Conservation (phyloP, 2,888 invertebrate genomes). For the Orthosia gothica region DNA sequence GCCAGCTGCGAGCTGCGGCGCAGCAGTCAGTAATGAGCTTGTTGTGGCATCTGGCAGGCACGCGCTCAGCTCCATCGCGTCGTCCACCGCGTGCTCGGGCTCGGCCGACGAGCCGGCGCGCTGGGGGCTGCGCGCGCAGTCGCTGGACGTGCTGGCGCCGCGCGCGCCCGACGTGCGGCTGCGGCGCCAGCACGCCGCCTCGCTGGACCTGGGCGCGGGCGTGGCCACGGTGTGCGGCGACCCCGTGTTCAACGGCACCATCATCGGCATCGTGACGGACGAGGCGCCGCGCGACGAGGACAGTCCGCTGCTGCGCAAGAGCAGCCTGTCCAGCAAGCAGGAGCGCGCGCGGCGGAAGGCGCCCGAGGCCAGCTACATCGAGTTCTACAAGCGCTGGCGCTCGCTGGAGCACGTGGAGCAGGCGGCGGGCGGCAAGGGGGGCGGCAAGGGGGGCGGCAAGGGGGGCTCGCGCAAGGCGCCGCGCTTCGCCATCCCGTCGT, state of each 20-base stretch:
- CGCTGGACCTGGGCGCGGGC: slow-evolving; percentile 81
- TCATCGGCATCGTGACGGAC: slow-evolving; percentile 83
- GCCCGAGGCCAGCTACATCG: slow-evolving; percentile 86
- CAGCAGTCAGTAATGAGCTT: slow-evolving; percentile 37
- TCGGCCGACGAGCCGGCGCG: slow-evolving; percentile 65
- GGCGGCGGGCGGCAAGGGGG: slow-evolving; percentile 86
- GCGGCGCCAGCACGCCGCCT: slow-evolving; percentile 80
- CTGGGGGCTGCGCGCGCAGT: slow-evolving; percentile 79
- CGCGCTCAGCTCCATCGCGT: slow-evolving; percentile 93
- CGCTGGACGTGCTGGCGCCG: slow-evolving; percentile 76
- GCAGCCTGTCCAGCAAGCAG: slow-evolving; percentile 83
- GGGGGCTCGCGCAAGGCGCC: slow-evolving; percentile 90
- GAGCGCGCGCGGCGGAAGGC: slow-evolving; percentile 84
- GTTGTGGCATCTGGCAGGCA: slow-evolving; percentile 77
- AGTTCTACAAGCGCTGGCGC: slow-evolving; percentile 94
- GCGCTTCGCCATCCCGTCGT: slow-evolving; percentile 93
- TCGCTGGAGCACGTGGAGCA: slow-evolving; percentile 95
- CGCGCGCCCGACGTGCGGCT: slow-evolving; percentile 71
- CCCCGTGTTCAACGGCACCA: slow-evolving; percentile 87
- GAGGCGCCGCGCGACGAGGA: slow-evolving; percentile 82
- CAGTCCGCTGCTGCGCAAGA: slow-evolving; percentile 89
- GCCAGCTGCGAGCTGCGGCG: slow-evolving; percentile 8
- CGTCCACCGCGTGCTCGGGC: slow-evolving; percentile 91
- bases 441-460: slow-evolving; percentile 77
- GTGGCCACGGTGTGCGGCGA: slow-evolving; percentile 84